Conservation (phyloP, 2,113 vertebrate species). For the Platysternon megacephalum region DNA sequence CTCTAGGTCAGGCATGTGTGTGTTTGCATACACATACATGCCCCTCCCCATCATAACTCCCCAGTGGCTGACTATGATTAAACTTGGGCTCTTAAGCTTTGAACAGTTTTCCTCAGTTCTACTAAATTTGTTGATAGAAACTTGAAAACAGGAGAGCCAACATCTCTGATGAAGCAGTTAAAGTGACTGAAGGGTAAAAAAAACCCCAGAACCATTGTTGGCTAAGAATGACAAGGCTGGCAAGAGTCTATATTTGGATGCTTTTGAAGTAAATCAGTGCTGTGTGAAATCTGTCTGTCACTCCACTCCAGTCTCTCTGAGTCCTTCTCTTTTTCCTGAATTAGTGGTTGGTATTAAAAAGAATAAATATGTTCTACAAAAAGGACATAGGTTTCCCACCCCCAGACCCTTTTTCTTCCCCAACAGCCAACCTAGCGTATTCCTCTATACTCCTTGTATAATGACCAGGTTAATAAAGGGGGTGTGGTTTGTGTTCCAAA, state of each 20-base stretch:
- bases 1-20: background rate
- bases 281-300: background rate
- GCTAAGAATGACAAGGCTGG: background rate
- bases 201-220: no score
- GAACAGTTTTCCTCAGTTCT: background rate
- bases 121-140: background rate
- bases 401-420: background rate
- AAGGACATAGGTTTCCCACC: background rate
- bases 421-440: background rate
- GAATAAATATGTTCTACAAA: accelerated
- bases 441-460: background rate
- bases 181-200: background rate
- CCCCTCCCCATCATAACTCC: background rate
- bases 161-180: background rate
- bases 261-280: background rate
- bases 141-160: background rate
- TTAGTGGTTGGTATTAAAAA: background rate
- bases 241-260: background rate
- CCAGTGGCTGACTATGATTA: background rate
- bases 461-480: background rate
- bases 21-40: background rate
- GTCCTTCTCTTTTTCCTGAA: background rate
- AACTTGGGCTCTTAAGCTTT: background rate
- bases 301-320: accelerated
- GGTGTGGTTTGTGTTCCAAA: slow-evolving; percentile 19